Percentiles rank a stretch among this genome's conserved stretches.
Evolutionary conservation across 2,888 invertebrate genomes (phyloP).

Genomic region (Heliconius aoede): DNA sequence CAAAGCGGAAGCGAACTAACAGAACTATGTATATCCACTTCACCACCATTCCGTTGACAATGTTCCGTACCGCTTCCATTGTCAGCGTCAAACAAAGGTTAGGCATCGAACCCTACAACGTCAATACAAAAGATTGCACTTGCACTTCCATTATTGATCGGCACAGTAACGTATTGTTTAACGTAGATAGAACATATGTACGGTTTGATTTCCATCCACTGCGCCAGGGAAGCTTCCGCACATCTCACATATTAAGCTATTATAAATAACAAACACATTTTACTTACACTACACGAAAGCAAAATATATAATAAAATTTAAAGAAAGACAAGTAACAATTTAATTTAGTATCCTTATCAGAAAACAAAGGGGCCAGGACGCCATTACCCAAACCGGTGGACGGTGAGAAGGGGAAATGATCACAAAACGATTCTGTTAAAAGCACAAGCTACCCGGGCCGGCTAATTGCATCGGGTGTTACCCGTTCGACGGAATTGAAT

Average conservation of each 20-base stretch:
- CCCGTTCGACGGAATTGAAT: slow-evolving; percentile 27
- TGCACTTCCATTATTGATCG: background rate
- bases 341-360: slow-evolving; percentile 22
- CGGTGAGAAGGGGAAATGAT: slow-evolving; percentile 27
- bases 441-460: slow-evolving; percentile 26
- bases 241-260: too few relatives aligned
- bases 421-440: slow-evolving; percentile 17
- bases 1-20: slow-evolving; percentile 6
- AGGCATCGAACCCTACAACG: slow-evolving; percentile 5
- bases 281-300: background rate
- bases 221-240: too few relatives aligned
- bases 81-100: slow-evolving; percentile 6
- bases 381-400: slow-evolving; percentile 8
- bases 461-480: slow-evolving; percentile 33
- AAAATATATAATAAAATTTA: background rate
- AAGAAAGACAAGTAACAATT: slow-evolving; percentile 1
- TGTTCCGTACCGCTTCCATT: slow-evolving; percentile 14
- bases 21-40: background rate
- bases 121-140: slow-evolving; percentile 18
- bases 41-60: slow-evolving; percentile 10
- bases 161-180: slow-evolving; percentile 7
- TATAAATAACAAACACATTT: background rate
- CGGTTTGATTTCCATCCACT: background rate
- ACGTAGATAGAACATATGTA: background rate
- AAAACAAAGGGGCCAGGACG: slow-evolving; percentile 28